Evolutionary conservation across 2,113 vertebrate species (phyloP), one percentile per base, ranked within the genome.

Genomic region (Hydrochoerus hydrochaeris): DNA sequence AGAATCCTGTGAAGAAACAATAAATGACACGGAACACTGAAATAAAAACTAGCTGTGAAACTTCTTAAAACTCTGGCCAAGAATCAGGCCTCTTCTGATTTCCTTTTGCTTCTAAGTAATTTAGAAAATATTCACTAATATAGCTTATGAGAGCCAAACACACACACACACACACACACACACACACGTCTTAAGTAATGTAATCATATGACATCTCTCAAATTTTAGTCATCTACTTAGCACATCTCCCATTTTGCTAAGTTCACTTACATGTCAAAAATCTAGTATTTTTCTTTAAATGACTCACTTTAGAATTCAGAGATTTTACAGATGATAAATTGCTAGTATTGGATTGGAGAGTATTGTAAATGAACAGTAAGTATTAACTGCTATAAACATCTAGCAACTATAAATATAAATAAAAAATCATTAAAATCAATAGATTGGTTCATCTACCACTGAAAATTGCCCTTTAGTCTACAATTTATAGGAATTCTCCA

Each of bases 41-140:
- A 84, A 89, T 35, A 24, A 88, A 91, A 60, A 81, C 38, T n/a
- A 30, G 44, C 52, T 58, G 24, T 62, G 88, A 75, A 71, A 81
- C 83, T 95, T 20, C 86, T 91, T 89, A 89, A 75, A 86, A 85
- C 28, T 49, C 32, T 97, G 88, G 19, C 69, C 88, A 85, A 77
- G 81, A n/a, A 49, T 52, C 28, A 57, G 0, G 26, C 58, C 16
- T 89, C 26, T 63, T 94, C 54, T 85, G 73, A 93, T 95, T 89
- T 97, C 69, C 67, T 85, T 91, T 91, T 46, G 82, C 54, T 83
- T 95, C 44, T 86, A 88, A 71, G 60, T 86, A 87, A 91, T 91
- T 85, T 93, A 77, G 69, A 90, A 93, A 91, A 82, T 91, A 75
- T 69, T 77, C 90, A 69, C 67, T 54, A 49, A 69, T 81, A 69